Base-by-base conservation (phyloP, 2,888 invertebrate genomes). In the Oscheius myriophilus region DNA sequence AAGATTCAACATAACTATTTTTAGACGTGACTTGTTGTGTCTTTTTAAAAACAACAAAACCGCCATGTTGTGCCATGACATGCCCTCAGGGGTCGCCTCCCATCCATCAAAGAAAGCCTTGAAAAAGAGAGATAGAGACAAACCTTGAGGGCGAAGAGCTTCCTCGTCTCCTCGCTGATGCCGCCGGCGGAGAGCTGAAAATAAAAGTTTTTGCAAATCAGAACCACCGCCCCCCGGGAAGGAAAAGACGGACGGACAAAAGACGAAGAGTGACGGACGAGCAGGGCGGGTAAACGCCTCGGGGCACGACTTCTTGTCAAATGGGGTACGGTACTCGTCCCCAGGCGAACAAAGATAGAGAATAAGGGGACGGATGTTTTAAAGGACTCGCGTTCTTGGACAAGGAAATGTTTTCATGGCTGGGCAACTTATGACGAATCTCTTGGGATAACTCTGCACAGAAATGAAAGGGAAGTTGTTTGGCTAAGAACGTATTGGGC, bases 141-240 rank as follows among this genome's bases (percentile, higher is more conserved):
- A 72, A 88, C 88, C 86, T 89, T 89, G 0, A 89, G 82, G 57
- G 89, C 89, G 42, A 89, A 82, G 53, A 71, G 75, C 80, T 89
- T 92, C 91, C 93, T 91, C 11, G 93, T 92, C 63, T 95, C 94
- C 21, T 90, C 86, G 57, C 92, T 63, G 41, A 71, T 71, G 46
- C 77, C 78, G 53, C 73, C 71, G 88, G 79, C 95, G 91, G 63
- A 86, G n/a, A 82, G 70, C 76, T 75, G 72, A 72, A 83, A 76
- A 89, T 18, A n/a, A 18, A 7, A 49, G 1, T 18, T 49, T 18
- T 23, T 49, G 49, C 18, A 49, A 49, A 53, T n/a, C 53, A 53
- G 53, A n/a, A 53, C 53, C n/a, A 61, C 49, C 25, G 46, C 61
- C 26, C 23, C 21, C 11, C 26, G 43, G 42, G 58, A 58, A 18